Evolutionary conservation across 2,113 vertebrate species (phyloP).

Genomic region (Mugil cephalus): DNA sequence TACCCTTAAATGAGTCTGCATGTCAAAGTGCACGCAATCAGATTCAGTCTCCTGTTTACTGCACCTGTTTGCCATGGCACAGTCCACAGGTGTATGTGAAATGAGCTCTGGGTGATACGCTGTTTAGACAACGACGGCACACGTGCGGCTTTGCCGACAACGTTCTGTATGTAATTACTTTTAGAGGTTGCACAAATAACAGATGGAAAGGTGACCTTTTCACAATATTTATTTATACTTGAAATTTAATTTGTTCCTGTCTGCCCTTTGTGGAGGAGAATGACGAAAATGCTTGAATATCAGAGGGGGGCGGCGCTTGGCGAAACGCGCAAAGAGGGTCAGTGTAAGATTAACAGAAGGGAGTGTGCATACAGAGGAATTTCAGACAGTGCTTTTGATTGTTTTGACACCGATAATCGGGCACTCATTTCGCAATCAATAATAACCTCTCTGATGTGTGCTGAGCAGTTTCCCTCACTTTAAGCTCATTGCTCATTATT

Average conservation of each 20-base stretch:
- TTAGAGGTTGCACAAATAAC: constrained; percentile 84
- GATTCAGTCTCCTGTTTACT: constrained; percentile 53
- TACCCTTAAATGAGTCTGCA: constrained; percentile 33
- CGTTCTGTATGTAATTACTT: constrained; percentile 81
- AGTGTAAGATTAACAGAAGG: neutral
- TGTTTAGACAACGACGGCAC: constrained; percentile 77
- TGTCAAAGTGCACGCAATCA: constrained; percentile 20
- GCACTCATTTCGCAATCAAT: constrained; percentile 7
- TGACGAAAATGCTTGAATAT: constrained; percentile 64
- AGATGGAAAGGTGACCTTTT: constrained; percentile 84
- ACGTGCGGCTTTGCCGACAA: constrained; percentile 75
- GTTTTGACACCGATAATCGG: neutral
- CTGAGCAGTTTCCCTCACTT: constrained; percentile 2
- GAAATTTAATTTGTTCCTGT: constrained; percentile 79
- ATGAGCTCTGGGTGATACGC: constrained; percentile 68
- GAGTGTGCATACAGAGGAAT: neutral
- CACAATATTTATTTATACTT: constrained; percentile 81
- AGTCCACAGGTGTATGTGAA: constrained; percentile 69
- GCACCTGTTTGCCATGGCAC: constrained; percentile 58
- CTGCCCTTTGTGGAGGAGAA: constrained; percentile 73
- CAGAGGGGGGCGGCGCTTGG: constrained; percentile 53
- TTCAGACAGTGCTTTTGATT: neutral
- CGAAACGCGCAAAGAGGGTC: constrained; percentile 24
- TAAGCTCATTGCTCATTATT: constrained; percentile 51
- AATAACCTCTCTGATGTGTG: neutral